phyloP scores from a whole-genome alignment of 2,113 vertebrate genomes.

The Pholis gunnellus region DNA sequence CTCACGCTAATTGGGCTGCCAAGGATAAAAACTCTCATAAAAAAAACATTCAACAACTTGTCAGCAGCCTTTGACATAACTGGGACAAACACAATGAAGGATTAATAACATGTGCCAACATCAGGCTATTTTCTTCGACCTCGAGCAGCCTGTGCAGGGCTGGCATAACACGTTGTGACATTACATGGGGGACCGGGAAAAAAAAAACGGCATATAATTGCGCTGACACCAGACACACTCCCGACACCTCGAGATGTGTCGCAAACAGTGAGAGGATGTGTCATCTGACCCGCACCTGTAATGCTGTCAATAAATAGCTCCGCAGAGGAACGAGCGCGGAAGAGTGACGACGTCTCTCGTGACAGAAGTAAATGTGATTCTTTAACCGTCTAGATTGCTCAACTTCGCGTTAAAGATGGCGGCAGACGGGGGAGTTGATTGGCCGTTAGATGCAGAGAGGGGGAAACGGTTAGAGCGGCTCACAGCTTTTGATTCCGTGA shows the following conservation, averaged over 20 bases:
- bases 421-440: neutral
- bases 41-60: slow-evolving; percentile 52
- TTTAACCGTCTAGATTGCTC: neutral
- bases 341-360: neutral
- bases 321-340: neutral
- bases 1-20: slow-evolving; percentile 43
- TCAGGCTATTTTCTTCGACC: slow-evolving; percentile 32
- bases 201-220: slow-evolving; percentile 3
- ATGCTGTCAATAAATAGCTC: neutral
- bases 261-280: slow-evolving; percentile 35
- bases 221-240: slow-evolving; percentile 18
- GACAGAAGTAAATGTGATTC: neutral
- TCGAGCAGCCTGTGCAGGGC: neutral
- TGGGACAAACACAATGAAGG: slow-evolving; percentile 68
- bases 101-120: slow-evolving; percentile 59
- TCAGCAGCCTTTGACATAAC: slow-evolving; percentile 61
- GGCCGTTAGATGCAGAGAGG: too few species aligned
- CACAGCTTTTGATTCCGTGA: neutral
- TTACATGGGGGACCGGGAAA: neutral
- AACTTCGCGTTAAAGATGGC: neutral
- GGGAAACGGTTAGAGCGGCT: neutral
- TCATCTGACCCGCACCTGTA: slow-evolving; percentile 10
- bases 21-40: slow-evolving; percentile 20
- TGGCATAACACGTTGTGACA: slow-evolving; percentile 25
- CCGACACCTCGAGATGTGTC: slow-evolving; percentile 44